Evolutionary conservation across 2,797 vertebrate species (phyloP), one percentile per base, ranked within the genome.

Genomic region (Pseudomugil tenellus): DNA sequence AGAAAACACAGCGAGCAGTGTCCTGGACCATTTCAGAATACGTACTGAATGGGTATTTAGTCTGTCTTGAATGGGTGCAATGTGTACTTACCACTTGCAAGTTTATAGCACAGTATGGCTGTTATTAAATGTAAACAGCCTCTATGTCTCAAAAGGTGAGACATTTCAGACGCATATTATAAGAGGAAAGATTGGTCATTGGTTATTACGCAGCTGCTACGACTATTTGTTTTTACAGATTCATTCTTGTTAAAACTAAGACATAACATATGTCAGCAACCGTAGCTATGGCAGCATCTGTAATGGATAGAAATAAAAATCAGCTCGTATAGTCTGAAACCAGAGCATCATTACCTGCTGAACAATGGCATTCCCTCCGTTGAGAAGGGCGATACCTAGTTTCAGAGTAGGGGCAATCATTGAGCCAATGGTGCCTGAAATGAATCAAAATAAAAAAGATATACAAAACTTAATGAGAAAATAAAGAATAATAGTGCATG

Each of bases 331-430:
- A 25, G 25, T 51, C 54, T 49, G 1, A 68, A 19, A 4, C 10
- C 46, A 63, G 35, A 35, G 34, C 21, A 54, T 25, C 19, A 49
- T 29, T 92, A 98, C 97, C 96, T 98, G 96, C 37, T 99, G 97
- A 70, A 99, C 97, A 0, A 92, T 93, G 19, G 93, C 92, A 89
- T 99, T 99, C 64, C 97, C 97, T 81, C 97, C 97, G 41, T 96
- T 97, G 70, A 99, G 93, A 71, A 98, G 85, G 43, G 96, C 95
- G 79, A 99, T 98, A 6, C 97, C 97, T 46, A 99, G 92, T 85
- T 97, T 96, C 71, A 99, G 80, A 6, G 96, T 97, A 11, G 95
- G 94, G 19, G 93, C 95, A 84, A 97, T 95, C 92, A 95, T 95
- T 58, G 94, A 93, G 8, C 95, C 94, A 90, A 94, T 95, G 51